phyloP scores from a whole-genome alignment of 2,113 vertebrate species.

The Phalacrocorax carbo region DNA sequence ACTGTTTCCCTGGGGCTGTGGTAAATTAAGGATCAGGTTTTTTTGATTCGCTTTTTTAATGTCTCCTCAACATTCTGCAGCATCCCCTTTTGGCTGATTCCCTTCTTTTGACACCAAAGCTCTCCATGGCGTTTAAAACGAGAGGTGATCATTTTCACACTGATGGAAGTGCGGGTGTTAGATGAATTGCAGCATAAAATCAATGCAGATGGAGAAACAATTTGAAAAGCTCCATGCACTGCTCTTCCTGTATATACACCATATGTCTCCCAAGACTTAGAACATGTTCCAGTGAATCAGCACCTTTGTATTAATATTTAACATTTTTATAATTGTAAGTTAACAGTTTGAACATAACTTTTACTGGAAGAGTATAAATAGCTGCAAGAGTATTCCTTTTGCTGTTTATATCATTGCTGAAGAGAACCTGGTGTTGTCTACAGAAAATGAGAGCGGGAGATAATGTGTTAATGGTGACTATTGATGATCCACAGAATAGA shows the following conservation, averaged over 20 bases:
- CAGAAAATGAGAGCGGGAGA: neutral
- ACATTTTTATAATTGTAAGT: slow-evolving; percentile 17
- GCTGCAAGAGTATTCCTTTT: neutral
- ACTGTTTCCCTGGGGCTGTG: slow-evolving; percentile 26
- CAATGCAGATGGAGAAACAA: slow-evolving; percentile 41
- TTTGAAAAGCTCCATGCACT: neutral
- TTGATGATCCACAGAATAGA: neutral
- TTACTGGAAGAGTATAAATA: neutral
- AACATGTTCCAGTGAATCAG: slow-evolving; percentile 5
- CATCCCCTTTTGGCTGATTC: neutral
- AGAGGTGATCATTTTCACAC: slow-evolving; percentile 35
- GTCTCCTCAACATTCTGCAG: slow-evolving; percentile 8
- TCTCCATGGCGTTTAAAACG: neutral
- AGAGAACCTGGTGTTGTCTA: neutral
- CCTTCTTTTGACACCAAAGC: slow-evolving; percentile 32
- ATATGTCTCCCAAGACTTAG: neutral
- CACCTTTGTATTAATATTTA: slow-evolving; percentile 30
- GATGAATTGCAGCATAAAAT: slow-evolving; percentile 37
- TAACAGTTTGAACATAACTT: neutral
- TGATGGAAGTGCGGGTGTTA: neutral
- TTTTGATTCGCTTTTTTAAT: slow-evolving; percentile 36
- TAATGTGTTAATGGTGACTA: neutral
- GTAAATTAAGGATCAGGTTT: slow-evolving; percentile 45
- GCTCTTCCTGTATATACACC: slow-evolving; percentile 3
- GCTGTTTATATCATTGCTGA: neutral